Conservation (phyloP, 2,888 invertebrate genomes). For the Agrilus cyanescens region DNA sequence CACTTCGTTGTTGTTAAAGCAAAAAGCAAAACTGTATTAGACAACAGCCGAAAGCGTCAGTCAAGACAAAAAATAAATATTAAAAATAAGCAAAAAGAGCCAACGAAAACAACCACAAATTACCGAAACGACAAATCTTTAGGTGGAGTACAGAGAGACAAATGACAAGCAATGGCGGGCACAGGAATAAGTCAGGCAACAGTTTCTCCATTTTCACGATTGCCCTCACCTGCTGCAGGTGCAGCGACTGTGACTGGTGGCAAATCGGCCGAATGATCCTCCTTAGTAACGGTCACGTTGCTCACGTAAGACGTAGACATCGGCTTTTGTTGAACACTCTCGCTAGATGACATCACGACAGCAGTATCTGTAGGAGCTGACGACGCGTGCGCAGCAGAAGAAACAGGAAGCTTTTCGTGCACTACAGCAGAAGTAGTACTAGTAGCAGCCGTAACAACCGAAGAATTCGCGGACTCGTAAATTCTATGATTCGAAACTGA, state of each 20-base stretch:
- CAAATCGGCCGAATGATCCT: not conserved
- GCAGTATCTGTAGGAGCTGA: no score
- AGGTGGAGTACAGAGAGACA: conserved; percentile 23
- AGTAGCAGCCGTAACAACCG: no score
- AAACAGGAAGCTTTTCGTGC: no score
- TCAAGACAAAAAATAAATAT: conserved; percentile 11
- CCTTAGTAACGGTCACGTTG: not conserved
- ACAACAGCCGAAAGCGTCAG: conserved; percentile 3
- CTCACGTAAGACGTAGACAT: no score
- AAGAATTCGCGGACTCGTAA: no score
- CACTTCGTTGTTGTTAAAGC: no score
- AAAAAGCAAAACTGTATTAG: not conserved
- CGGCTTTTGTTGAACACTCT: no score
- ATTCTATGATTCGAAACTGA: no score
- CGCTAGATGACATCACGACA: no score
- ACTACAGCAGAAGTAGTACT: no score
- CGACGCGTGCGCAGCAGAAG: no score
- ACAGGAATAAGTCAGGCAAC: conserved; percentile 29
- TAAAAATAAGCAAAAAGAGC: conserved; percentile 17
- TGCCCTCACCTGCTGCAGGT: conserved; percentile 29
- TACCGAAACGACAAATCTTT: conserved; percentile 32
- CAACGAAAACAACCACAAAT: conserved; percentile 29
- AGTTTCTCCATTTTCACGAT: conserved; percentile 34
- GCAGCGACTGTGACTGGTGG: conserved; percentile 5
- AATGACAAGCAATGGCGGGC: conserved; percentile 30